phyloP scores from a whole-genome alignment of 1,140 invertebrate species.

The Danaus melanippus region DNA sequence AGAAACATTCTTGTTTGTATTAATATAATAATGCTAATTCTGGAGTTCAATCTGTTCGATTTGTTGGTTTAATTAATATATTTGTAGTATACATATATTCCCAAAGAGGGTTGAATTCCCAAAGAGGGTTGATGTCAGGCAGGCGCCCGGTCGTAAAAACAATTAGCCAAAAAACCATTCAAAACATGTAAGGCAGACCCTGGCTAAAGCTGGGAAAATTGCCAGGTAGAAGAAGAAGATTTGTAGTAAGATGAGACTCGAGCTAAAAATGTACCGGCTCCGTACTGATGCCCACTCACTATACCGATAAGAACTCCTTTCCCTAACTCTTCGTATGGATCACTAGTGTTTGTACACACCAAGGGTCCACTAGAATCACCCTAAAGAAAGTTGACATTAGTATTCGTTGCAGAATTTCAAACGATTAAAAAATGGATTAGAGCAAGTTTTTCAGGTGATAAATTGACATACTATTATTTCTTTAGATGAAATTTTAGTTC shows the following conservation, averaged over 20 bases:
- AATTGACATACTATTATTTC: too few relatives aligned
- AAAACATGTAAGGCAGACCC: too few relatives aligned
- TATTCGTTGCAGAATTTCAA: too few relatives aligned
- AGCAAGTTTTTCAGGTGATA: too few relatives aligned
- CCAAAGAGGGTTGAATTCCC: too few relatives aligned
- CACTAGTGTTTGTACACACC: conserved; percentile 35
- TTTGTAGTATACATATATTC: too few relatives aligned
- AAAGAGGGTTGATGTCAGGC: too few relatives aligned
- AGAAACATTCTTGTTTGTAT: conserved; percentile 25
- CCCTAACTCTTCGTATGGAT: conserved; percentile 27
- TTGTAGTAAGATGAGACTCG: conserved; percentile 32
- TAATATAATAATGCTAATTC: conserved; percentile 12
- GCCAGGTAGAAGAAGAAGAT: too few relatives aligned
- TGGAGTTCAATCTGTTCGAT: conserved; percentile 2
- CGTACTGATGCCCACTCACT: conserved; percentile 28
- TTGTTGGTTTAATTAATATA: conserved; percentile 18
- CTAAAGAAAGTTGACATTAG: conserved; percentile 22
- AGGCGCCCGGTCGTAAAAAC: too few relatives aligned
- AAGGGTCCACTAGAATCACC: conserved; percentile 55
- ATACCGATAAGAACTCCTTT: conserved; percentile 41
- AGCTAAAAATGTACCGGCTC: conserved; percentile 36
- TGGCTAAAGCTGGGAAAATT: too few relatives aligned
- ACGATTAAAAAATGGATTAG: too few relatives aligned
- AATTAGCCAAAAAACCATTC: too few relatives aligned
- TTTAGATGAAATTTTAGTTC: not conserved